Evolutionary conservation across 2,888 invertebrate genomes (phyloP), one percentile per base, ranked within the genome.

Genomic region (Drymonia ruficornis): DNA sequence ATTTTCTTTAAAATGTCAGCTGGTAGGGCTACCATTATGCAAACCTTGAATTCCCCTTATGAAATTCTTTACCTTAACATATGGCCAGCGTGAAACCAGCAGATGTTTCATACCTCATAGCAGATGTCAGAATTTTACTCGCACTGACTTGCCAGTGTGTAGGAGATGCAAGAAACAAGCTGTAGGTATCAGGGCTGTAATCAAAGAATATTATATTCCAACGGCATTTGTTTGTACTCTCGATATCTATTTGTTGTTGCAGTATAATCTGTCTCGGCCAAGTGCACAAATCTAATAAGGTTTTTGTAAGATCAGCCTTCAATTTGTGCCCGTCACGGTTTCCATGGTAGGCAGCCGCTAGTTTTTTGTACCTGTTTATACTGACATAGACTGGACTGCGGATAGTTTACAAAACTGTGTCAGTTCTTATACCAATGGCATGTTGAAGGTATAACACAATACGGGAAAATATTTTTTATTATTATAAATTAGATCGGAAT

Each of bases 271-370:
- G 56, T 70, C 61, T 53, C 58, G 51, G 55, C 6, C 46, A 16
- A 19, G 13, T 53, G 59, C 43, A 7, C 59, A 53, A 42, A 48
- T 50, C 50, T 46, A 46, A 23, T 55, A 43, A 49, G 2, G 53
- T 55, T 62, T 55, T 56, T 63, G 43, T 55, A 13, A 11, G 31
- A 34, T 15, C 31, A 40, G 31, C 68, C 65, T 67, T 67, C 62
- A 52, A 63, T 62, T 67, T 18, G 49, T 54, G 47, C 19, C 51
- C 40, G 49, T 55, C 52, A 54, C 48, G 46, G 46, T 29, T 2
- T 16, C 29, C 9, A 11, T 43, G 43, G 18, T 16, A 46, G 46
- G 19, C 13, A 16, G 12, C 31, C 16, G 16, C 31, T 18, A 34
- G 31, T 47, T 47, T 34, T 47, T 46, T 23, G 23, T 23, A 45